Base-by-base conservation (phyloP, 2,888 invertebrate species). In the Noctuana brunneofusca region DNA sequence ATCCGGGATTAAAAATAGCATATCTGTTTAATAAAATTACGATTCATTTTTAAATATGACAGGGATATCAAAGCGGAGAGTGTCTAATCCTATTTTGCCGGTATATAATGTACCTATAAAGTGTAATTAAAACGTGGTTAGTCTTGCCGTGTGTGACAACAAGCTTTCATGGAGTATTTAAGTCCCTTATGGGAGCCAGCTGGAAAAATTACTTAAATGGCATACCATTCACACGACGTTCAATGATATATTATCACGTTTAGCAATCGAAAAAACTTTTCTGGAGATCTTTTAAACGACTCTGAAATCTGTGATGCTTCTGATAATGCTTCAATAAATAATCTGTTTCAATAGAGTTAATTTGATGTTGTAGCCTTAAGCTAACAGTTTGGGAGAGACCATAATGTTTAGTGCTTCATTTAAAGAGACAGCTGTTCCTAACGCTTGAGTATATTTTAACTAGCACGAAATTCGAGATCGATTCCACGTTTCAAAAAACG, bases 401-500 rank as follows among this genome's bases (percentile, higher is more conserved):
- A n/a, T n/a, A n/a, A n/a, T n/a, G n/a, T n/a, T n/a, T n/a, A n/a
- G n/a, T n/a, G n/a, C n/a, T n/a, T n/a, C n/a, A n/a, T n/a, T n/a
- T n/a, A n/a, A n/a, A n/a, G n/a, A n/a, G n/a, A n/a, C n/a, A n/a
- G n/a, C n/a, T n/a, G n/a, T n/a, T n/a, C n/a, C 9, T 16, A 16
- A 41, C 9, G 2, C 8, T 12, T 32, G 12, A 3, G 12, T 32
- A 6, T 2, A 5, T 11, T 2, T 11, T 11, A 1, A 8, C 2
- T 30, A 30, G 30, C n/a, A 35, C 12, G 38, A 16, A 35, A 11
- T 12, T 16, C 41, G 16, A 43, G 9, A 18, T 12, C 18, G 16
- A 18, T 43, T n/a, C 16, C 5, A 18, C 18, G 11, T 18, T 18
- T 43, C 43, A 43, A 18, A 20, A 48, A 70, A 74, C 74, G 73